Conservation (phyloP, 2,797 vertebrate species). For the Loriculus beryllinus region DNA sequence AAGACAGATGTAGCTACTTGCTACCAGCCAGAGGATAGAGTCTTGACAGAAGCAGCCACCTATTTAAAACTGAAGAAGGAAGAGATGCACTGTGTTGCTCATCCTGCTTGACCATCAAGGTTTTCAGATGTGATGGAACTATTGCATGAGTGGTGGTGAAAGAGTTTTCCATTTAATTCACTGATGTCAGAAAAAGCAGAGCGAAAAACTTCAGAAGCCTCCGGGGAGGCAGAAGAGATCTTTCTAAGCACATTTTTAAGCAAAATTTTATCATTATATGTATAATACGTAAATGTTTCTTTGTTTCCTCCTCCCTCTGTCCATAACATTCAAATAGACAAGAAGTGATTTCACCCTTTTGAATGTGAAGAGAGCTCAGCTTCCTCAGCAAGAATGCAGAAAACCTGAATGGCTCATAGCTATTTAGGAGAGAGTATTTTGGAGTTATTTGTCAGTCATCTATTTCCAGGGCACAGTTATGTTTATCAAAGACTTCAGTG, state of each 20-base stretch:
- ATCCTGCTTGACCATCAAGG: background rate
- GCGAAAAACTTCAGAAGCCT: background rate
- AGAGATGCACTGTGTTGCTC: background rate
- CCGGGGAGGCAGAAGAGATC: fast-evolving
- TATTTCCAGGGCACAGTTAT: background rate
- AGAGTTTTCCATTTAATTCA: background rate
- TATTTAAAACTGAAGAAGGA: background rate
- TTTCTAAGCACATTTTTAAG: background rate
- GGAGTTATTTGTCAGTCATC: background rate
- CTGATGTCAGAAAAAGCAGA: background rate
- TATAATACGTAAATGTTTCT: background rate
- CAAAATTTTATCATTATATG: background rate
- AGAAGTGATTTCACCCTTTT: background rate
- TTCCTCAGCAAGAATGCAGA: background rate
- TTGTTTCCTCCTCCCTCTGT: background rate
- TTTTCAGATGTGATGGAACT: background rate
- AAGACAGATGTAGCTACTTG: background rate
- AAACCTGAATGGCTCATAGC: background rate
- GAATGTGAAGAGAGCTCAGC: background rate
- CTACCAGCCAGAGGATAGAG: background rate
- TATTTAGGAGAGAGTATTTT: background rate
- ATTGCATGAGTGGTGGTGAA: background rate
- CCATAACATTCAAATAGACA: background rate
- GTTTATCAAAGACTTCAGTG: background rate
- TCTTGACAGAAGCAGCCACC: background rate